phyloP scores from a whole-genome alignment of 2,113 vertebrate genomes.

The Vombatus ursinus region DNA sequence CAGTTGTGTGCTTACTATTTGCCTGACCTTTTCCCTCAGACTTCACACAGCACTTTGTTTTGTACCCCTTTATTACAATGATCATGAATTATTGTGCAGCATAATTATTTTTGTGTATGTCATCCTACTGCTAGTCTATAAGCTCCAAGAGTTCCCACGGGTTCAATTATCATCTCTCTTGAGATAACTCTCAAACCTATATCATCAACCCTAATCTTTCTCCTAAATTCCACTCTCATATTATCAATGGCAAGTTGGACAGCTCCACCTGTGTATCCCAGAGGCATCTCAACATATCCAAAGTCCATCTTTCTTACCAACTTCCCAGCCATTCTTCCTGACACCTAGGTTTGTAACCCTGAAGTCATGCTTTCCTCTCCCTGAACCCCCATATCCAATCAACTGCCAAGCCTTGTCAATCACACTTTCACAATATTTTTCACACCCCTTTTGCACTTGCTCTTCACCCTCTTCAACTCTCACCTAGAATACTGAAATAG shows the following conservation, averaged over 20 bases:
- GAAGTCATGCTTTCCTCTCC: neutral
- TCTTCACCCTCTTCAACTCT: neutral
- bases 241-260: neutral
- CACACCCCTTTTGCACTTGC: neutral
- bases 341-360: neutral
- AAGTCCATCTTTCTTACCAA: neutral
- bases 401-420: neutral
- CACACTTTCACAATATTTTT: neutral
- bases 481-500: neutral
- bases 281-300: neutral
- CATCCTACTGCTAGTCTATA: neutral
- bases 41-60: neutral
- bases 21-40: neutral
- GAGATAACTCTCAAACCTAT: neutral
- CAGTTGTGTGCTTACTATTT: neutral
- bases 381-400: neutral
- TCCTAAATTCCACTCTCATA: neutral
- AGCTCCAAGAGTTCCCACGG: neutral
- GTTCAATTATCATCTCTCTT: neutral
- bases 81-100: neutral
- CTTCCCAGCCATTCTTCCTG: neutral
- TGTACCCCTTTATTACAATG: neutral
- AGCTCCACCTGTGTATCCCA: neutral
- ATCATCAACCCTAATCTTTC: neutral
- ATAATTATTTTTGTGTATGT: neutral